phyloP scores from a whole-genome alignment of 2,888 invertebrate species.

The Tuta absoluta region DNA sequence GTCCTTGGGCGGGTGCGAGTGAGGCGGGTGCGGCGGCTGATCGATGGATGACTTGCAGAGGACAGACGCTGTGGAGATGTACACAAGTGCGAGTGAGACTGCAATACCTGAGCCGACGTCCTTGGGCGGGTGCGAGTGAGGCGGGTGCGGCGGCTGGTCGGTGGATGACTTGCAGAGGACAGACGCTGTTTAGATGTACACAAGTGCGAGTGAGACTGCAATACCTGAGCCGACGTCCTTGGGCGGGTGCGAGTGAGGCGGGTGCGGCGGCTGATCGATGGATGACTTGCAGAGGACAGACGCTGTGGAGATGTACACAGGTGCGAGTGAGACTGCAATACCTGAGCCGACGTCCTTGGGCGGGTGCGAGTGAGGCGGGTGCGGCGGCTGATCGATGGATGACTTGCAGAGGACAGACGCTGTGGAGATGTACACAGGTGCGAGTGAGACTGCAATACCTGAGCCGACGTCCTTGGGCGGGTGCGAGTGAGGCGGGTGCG shows the following conservation, averaged over 20 bases:
- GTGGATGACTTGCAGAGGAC: slow-evolving; percentile 51
- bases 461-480: slow-evolving; percentile 61
- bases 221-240: slow-evolving; percentile 55
- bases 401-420: slow-evolving; percentile 40
- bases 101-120: slow-evolving; percentile 55
- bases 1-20: slow-evolving; percentile 60
- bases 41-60: slow-evolving; percentile 73
- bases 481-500: slow-evolving; percentile 57
- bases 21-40: slow-evolving; percentile 67
- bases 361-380: slow-evolving; percentile 54
- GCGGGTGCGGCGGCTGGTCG: slow-evolving; percentile 68
- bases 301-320: slow-evolving; percentile 43
- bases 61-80: slow-evolving; percentile 57
- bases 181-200: slow-evolving; percentile 44
- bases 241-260: slow-evolving; percentile 43
- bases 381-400: slow-evolving; percentile 70
- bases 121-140: slow-evolving; percentile 59
- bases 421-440: slow-evolving; percentile 36
- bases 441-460: slow-evolving; percentile 43
- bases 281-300: slow-evolving; percentile 67
- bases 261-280: no score
- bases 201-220: not conserved
- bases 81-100: no score
- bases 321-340: slow-evolving; percentile 31
- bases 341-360: slow-evolving; percentile 62